phyloP scores from a whole-genome alignment of 2,888 invertebrate species.

The Cistogaster globosa region DNA sequence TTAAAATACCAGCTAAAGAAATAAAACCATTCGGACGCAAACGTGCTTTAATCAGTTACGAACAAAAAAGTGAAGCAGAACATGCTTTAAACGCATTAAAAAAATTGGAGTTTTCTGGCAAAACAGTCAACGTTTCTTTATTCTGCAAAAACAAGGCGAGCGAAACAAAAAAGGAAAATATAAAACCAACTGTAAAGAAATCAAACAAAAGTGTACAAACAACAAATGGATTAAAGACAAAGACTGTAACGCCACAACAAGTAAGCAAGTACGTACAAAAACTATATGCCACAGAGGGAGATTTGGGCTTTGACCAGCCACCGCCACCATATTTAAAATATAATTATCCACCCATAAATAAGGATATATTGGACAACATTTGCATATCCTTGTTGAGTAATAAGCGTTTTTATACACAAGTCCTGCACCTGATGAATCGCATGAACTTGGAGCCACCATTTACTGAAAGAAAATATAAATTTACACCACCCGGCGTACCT shows the following conservation, averaged over 20 bases:
- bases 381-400: conserved; percentile 89
- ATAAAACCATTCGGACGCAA: conserved; percentile 76
- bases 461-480: conserved; percentile 79
- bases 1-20: conserved; percentile 73
- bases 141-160: conserved; percentile 62
- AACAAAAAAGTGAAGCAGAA: conserved; percentile 69
- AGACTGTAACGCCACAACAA: conserved; percentile 76
- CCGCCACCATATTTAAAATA: conserved; percentile 90
- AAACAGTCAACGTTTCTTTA: conserved; percentile 39
- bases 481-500: conserved; percentile 47
- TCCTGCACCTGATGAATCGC: conserved; percentile 96
- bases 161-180: background rate
- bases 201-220: conserved; percentile 71
- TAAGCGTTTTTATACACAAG: conserved; percentile 92
- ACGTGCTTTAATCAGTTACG: conserved; percentile 76
- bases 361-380: conserved; percentile 90
- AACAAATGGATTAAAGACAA: background rate
- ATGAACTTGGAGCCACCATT: conserved; percentile 96
- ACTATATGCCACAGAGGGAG: conserved; percentile 85
- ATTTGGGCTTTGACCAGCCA: conserved; percentile 88
- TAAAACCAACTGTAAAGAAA: conserved; percentile 60
- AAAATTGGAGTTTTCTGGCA: conserved; percentile 57
- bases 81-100: conserved; percentile 74
- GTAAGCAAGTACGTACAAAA: conserved; percentile 85
- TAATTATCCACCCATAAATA: conserved; percentile 90